Evolutionary conservation across 2,797 vertebrate species (phyloP).

Genomic region (Pantherophis vulpinus): DNA sequence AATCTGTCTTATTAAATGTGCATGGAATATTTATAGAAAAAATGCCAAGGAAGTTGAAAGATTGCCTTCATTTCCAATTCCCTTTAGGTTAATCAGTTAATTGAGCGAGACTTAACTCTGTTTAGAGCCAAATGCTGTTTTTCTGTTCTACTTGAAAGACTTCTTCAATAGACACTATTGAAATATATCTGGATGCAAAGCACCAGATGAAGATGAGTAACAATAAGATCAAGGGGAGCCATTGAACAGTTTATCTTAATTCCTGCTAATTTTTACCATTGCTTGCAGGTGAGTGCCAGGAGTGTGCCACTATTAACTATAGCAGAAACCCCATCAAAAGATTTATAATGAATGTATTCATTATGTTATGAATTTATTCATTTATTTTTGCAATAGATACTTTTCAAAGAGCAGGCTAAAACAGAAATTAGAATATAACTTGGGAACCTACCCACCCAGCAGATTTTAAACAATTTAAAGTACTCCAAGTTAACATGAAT

Average conservation of each 20-base stretch:
- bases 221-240: conserved; percentile 47
- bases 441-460: background rate
- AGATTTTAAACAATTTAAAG: background rate
- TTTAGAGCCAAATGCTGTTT: conserved; percentile 53
- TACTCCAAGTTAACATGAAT: background rate
- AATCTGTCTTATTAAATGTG: conserved; percentile 29
- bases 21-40: conserved; percentile 32
- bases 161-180: background rate
- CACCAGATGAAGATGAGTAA: conserved; percentile 26
- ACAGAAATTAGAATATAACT: background rate
- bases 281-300: background rate
- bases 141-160: conserved; percentile 14
- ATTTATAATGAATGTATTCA: background rate
- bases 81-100: conserved; percentile 71
- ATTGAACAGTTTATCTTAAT: conserved; percentile 28
- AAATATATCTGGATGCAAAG: background rate
- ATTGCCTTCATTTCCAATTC: conserved; percentile 49
- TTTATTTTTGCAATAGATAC: background rate
- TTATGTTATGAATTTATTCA: background rate
- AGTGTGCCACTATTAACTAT: background rate
- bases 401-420: background rate
- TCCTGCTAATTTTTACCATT: conserved; percentile 35
- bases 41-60: conserved; percentile 18
- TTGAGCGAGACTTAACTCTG: conserved; percentile 58
- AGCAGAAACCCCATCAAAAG: background rate